Evolutionary conservation across 2,113 vertebrate genomes (phyloP), one percentile per base, ranked within the genome.

Genomic region (Alethe diademata): DNA sequence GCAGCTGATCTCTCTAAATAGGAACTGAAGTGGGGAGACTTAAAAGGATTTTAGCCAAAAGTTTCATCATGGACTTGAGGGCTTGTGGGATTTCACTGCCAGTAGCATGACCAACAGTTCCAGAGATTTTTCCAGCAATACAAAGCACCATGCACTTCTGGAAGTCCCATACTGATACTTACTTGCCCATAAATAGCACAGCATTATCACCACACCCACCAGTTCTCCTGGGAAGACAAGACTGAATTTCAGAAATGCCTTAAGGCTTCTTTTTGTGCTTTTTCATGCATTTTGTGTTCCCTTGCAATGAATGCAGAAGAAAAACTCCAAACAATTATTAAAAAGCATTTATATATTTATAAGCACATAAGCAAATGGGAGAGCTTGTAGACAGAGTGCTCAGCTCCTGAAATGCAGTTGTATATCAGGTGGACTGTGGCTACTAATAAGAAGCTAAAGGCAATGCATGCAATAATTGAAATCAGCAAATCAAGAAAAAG

Each of bases 381-480:
- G 2, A 86, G 35, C 5, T n/a, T 14, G 5, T 9, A 51, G 8
- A 74, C 19, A 35, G 19, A 22, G 14, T 0, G 0, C 8, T 78
- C 31, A 42, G 5, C 33, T 69, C 22, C n/a, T 69, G 61, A 82
- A 75, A 89, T 31, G 14, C 6, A 72, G 3, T 26, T 23, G 18
- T 22, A 12, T 3, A 2, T 45, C 50, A 31, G 12, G 8, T 19
- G 18, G 43, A 60, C 8, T 1, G 0, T 40, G 40, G 22, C 5
- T 71, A 8, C 18, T 29, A 40, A 64, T 0, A 10, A 48, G 40
- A 48, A 90, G 4, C 14, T 71, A 51, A 56, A 56, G 57, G 6
- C 15, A 50, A 2, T 12, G 3, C 2, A 54, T 9, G 1, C 1
- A 51, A 14, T 47, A 50, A 38, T 2, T 51, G 22, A 66, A 73